Evolutionary conservation across 2,797 vertebrate species (phyloP).

Genomic region (Phoxinus dragarum): DNA sequence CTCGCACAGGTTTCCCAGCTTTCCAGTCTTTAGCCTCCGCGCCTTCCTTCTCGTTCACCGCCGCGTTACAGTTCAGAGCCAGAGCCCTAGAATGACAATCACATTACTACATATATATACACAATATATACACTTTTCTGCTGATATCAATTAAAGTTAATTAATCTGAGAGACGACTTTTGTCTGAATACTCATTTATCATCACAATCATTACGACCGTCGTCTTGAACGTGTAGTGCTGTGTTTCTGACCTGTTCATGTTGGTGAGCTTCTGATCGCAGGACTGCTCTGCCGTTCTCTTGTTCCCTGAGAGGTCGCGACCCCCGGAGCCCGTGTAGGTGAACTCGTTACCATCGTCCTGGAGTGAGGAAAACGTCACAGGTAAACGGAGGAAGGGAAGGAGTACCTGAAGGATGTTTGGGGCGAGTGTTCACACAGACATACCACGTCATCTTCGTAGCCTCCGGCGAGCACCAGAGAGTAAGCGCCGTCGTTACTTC

Average conservation of each 20-base stretch:
- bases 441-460: constrained; percentile 96
- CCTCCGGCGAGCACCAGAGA: constrained; percentile 95
- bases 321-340: constrained; percentile 97
- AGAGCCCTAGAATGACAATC: constrained; percentile 80
- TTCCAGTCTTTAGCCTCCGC: constrained; percentile 93
- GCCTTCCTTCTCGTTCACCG: constrained; percentile 89
- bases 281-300: constrained; percentile 95
- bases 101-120: rapidly evolving
- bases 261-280: constrained; percentile 98
- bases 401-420: not conserved
- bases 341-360: constrained; percentile 97
- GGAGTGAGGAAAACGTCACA: constrained; percentile 24
- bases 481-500: constrained; percentile 93
- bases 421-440: constrained; percentile 37
- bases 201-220: too few species aligned
- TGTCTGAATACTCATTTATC: too few species aligned
- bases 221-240: too few species aligned
- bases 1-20: constrained; percentile 90
- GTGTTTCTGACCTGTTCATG: constrained; percentile 88
- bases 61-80: constrained; percentile 92
- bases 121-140: too few species aligned
- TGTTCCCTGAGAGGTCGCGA: constrained; percentile 96
- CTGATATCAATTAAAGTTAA: too few species aligned
- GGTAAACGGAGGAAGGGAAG: not conserved
- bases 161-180: too few species aligned